These are phyloP conservation scores for Ceramica pisi DNA, from an alignment of 2,888 invertebrate species.

Conservation along the genomic window DNA sequence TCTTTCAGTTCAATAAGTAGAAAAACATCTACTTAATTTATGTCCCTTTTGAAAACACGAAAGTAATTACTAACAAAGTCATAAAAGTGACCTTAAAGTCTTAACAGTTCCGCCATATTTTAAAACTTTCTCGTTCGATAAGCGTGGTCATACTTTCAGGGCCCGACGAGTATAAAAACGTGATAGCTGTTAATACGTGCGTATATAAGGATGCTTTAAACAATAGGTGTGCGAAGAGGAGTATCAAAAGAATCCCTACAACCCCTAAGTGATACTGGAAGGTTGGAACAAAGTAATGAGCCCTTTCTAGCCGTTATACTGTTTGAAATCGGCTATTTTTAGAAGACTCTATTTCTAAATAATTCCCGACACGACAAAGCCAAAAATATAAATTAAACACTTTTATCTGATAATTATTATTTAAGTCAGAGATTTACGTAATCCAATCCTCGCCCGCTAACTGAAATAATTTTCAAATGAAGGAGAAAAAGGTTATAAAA, in stretches of 20 bases:
- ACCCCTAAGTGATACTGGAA: conserved; percentile 12
- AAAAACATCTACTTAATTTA: conserved; percentile 2
- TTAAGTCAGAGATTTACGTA: background rate
- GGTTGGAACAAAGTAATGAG: conserved; percentile 5
- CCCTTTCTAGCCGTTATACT: conserved; percentile 1
- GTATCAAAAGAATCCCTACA: conserved; percentile 52
- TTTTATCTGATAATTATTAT: background rate
- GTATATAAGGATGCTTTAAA: conserved; percentile 32
- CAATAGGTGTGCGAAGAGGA: conserved; percentile 43
- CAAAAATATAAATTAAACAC: background rate
- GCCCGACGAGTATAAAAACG: conserved; percentile 10
- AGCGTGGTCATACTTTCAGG: conserved; percentile 3
- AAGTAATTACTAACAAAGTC: conserved; percentile 41
- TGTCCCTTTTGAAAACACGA: conserved; percentile 9
- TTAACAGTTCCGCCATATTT: conserved; percentile 50
- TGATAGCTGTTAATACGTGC: conserved; percentile 15
- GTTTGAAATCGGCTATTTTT: conserved; percentile 24
- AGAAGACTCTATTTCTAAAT: background rate
- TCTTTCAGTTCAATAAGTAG: conserved; percentile 4
- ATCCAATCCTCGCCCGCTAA: background rate
- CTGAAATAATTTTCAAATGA: background rate
- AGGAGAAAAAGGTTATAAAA: background rate
- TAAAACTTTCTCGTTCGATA: conserved; percentile 44
- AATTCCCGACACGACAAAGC: background rate
- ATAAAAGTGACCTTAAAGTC: conserved; percentile 43